These are phyloP conservation scores for Denticeps clupeoides DNA, from an alignment of 2,797 vertebrate genomes.

Conservation along the genomic window DNA sequence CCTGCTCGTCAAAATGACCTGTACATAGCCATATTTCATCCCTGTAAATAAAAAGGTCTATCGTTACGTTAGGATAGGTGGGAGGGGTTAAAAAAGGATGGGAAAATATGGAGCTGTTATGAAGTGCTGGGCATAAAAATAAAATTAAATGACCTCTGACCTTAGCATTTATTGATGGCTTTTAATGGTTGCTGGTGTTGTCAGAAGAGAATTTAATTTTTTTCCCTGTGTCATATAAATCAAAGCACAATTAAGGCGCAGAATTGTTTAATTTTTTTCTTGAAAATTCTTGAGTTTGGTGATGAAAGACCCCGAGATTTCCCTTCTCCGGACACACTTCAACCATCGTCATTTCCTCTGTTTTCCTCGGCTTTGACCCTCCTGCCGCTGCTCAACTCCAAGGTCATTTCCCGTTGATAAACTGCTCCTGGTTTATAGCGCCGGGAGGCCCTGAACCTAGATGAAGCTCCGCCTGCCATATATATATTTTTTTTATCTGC, in stretches of 20 bases:
- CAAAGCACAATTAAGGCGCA: conserved; percentile 65
- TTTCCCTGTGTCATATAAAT: conserved; percentile 63
- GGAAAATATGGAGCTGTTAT: conserved; percentile 51
- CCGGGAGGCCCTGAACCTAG: conserved; percentile 47
- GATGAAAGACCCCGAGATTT: no score
- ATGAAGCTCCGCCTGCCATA: conserved; percentile 32
- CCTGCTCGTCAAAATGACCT: no score
- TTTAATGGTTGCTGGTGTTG: conserved; percentile 64
- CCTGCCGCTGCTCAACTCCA: conserved; percentile 43
- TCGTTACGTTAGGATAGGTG: no score
- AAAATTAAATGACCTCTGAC: conserved; percentile 73
- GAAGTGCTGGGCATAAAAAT: conserved; percentile 64
- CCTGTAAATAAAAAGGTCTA: no score
- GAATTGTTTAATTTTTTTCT: no score
- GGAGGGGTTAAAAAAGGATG: no score
- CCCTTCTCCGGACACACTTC: conserved; percentile 33
- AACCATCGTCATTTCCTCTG: conserved; percentile 34
- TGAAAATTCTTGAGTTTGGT: no score
- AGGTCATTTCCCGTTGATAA: conserved; percentile 58
- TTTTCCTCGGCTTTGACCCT: conserved; percentile 4
- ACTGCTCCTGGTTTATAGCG: conserved; percentile 43
- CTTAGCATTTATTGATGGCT: conserved; percentile 60
- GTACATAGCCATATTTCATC: no score
- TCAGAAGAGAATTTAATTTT: conserved; percentile 55
- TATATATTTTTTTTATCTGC: conserved; percentile 36